These are phyloP conservation scores for Gorsachius magnificus DNA, from an alignment of 2,797 vertebrate species.

Conservation along the genomic window DNA sequence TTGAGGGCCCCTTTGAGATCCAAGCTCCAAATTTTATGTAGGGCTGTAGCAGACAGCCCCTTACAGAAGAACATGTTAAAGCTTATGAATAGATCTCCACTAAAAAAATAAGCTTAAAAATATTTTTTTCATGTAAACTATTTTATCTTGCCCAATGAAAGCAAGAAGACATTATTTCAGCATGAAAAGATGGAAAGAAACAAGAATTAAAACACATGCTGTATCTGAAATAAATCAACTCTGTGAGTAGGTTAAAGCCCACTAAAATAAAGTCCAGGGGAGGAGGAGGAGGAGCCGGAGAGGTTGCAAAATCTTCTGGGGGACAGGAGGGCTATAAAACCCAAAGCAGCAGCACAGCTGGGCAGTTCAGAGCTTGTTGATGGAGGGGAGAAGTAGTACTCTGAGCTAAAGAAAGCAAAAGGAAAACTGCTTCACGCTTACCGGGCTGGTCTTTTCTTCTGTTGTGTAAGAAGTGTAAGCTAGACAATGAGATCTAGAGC, in stretches of 20 bases:
- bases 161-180: neutral
- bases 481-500: neutral
- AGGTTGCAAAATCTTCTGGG: neutral
- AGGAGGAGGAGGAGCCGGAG: neutral
- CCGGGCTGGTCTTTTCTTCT: neutral
- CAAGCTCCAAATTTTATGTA: neutral
- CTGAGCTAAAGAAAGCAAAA: neutral
- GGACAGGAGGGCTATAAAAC: neutral
- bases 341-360: neutral
- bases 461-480: neutral
- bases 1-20: neutral
- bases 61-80: neutral
- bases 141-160: neutral
- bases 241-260: neutral
- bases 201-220: neutral
- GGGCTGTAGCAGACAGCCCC: neutral
- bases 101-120: neutral
- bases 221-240: neutral
- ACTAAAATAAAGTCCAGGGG: neutral
- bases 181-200: neutral
- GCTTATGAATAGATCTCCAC: neutral
- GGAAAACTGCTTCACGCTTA: neutral
- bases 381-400: neutral
- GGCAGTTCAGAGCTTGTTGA: fast-evolving
- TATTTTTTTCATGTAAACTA: neutral